These are phyloP conservation scores for Physella acuta DNA, from an alignment of 1,140 invertebrate genomes.

Conservation along the genomic window DNA sequence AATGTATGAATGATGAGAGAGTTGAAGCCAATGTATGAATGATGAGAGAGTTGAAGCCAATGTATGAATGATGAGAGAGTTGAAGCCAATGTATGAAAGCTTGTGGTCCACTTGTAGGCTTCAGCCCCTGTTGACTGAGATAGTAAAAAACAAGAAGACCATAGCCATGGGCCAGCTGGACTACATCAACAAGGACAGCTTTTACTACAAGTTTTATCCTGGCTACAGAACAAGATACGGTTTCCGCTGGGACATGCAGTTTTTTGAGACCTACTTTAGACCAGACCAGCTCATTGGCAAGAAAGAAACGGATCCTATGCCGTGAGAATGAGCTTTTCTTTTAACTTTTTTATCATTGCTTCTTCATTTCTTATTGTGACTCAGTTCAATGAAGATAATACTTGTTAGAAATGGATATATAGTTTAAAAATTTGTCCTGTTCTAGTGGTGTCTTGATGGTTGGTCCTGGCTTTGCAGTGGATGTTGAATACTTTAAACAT, in stretches of 20 bases:
- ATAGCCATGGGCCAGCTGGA: conserved; percentile 51
- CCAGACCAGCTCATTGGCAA: conserved; percentile 36
- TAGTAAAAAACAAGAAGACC: conserved; percentile 84
- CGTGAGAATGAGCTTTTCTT: conserved; percentile 39
- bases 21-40: no score
- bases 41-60: no score
- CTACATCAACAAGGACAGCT: conserved; percentile 46
- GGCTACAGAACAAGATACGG: conserved; percentile 51
- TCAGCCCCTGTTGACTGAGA: conserved; percentile 84
- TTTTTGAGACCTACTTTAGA: conserved; percentile 52
- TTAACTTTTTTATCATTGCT: not conserved
- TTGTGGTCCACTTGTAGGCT: no score
- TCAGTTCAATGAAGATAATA: not conserved
- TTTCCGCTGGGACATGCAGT: conserved; percentile 47
- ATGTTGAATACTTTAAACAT: conserved; percentile 83
- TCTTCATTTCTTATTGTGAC: not conserved
- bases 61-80: no score
- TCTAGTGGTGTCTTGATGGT: conserved; percentile 81
- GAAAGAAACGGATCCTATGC: conserved; percentile 35
- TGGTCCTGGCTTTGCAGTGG: conserved; percentile 92
- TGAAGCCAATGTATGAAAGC: no score
- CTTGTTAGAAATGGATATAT: not conserved
- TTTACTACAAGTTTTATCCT: conserved; percentile 46
- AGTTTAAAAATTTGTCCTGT: not conserved
- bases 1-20: no score